Percentiles rank a stretch among this genome's conserved stretches.
These are phyloP conservation scores for Triplophysa tibetana DNA, from an alignment of 2,113 vertebrate species.

Conservation along the genomic window DNA sequence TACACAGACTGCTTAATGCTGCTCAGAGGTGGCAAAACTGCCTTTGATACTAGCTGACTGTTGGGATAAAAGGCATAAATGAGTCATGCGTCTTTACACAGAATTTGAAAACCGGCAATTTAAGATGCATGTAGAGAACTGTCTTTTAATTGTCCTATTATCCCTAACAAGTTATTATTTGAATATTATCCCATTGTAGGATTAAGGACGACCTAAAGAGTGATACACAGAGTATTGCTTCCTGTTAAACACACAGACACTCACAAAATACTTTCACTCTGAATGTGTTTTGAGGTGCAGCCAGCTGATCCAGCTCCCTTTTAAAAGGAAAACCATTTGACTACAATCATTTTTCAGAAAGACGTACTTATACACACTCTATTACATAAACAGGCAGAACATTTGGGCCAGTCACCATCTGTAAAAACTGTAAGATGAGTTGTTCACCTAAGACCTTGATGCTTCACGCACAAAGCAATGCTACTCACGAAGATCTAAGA, in stretches of 20 bases:
- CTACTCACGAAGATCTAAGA: not conserved
- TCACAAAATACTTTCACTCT: not conserved
- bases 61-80: too few species aligned
- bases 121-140: not conserved
- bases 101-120: not conserved
- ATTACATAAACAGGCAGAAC: constrained; percentile 23
- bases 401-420: constrained; percentile 1
- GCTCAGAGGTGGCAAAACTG: too few species aligned
- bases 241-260: not conserved
- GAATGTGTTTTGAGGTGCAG: not conserved
- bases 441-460: not conserved
- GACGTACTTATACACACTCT: constrained; percentile 3
- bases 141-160: not conserved
- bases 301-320: not conserved
- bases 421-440: constrained; percentile 7
- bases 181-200: not conserved
- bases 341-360: not conserved
- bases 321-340: too few species aligned
- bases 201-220: not conserved
- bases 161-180: constrained; percentile 10
- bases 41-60: too few species aligned
- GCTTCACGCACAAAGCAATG: not conserved
- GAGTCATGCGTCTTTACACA: too few species aligned
- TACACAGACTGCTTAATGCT: too few species aligned
- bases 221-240: not conserved